Percentiles rank a stretch among this genome's conserved stretches.
phyloP scores from a whole-genome alignment of 2,888 invertebrate species.

The Omphaloscelis lunosa region DNA sequence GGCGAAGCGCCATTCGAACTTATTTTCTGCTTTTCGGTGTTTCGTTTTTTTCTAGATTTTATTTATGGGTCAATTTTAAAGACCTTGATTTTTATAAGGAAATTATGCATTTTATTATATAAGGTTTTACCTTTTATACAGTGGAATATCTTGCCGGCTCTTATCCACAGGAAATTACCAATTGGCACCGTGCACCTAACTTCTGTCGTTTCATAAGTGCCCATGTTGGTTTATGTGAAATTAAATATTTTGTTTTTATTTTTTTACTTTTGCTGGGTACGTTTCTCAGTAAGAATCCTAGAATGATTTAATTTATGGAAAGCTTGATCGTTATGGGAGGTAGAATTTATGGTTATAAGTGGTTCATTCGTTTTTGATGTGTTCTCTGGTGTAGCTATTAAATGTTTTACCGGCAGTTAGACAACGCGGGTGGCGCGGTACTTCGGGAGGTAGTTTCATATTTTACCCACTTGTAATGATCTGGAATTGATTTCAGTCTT shows the following conservation, averaged over 20 bases:
- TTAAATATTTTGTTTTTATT: background rate
- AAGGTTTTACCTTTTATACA: background rate
- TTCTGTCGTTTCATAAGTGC: background rate
- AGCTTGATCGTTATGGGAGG: slow-evolving; percentile 54
- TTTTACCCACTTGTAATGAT: slow-evolving; percentile 62
- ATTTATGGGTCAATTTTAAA: slow-evolving; percentile 53
- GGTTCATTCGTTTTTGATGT: slow-evolving; percentile 78
- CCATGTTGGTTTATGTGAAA: background rate
- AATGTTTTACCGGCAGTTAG: slow-evolving; percentile 81
- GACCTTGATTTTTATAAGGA: slow-evolving; percentile 11
- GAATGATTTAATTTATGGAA: slow-evolving; percentile 40
- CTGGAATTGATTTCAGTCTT: slow-evolving; percentile 38
- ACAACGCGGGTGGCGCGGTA: slow-evolving; percentile 63
- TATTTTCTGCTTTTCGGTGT: slow-evolving; percentile 70
- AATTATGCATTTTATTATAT: slow-evolving; percentile 5
- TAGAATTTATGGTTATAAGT: slow-evolving; percentile 72
- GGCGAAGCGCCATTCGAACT: slow-evolving; percentile 73
- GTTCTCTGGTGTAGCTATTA: slow-evolving; percentile 76
- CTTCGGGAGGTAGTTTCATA: slow-evolving; percentile 71
- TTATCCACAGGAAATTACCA: too few relatives aligned
- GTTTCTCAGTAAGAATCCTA: slow-evolving; percentile 7
- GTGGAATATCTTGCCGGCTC: too few relatives aligned
- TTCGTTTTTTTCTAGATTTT: slow-evolving; percentile 52
- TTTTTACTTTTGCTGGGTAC: background rate
- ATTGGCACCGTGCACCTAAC: background rate